Percentiles rank a stretch among this genome's conserved stretches.
Conservation (phyloP, 2,113 vertebrate species). For the Cyphomyrus discorhynchus region DNA sequence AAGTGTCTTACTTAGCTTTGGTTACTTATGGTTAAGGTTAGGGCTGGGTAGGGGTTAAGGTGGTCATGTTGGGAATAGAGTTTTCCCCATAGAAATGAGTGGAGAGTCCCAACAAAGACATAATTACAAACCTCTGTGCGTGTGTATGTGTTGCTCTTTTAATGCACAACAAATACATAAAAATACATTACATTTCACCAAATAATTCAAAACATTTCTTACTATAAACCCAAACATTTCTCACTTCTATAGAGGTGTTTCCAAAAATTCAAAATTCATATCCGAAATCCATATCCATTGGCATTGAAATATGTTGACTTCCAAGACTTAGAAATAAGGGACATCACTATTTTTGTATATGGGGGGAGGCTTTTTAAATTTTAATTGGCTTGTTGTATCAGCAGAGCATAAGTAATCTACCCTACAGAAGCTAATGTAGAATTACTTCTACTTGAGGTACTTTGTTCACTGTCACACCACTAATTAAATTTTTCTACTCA, state of each 20-base stretch:
- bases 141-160: not conserved
- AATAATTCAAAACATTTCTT: not conserved
- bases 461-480: conserved; percentile 38
- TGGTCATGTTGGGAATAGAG: too few species aligned
- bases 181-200: not conserved
- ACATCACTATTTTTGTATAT: not conserved
- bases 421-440: conserved; percentile 44
- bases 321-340: not conserved
- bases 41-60: too few species aligned
- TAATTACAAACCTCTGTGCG: too few species aligned
- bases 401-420: not conserved
- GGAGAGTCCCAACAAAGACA: too few species aligned
- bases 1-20: too few species aligned
- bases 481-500: conserved; percentile 52
- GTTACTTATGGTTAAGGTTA: too few species aligned
- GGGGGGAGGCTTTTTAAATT: not conserved
- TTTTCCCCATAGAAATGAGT: too few species aligned
- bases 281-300: not conserved
- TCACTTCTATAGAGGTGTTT: not conserved
- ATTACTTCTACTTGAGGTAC: conserved; percentile 47
- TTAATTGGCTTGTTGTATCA: not conserved
- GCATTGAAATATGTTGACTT: not conserved
- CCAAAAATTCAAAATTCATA: not conserved
- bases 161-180: not conserved
- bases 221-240: not conserved